Evolutionary conservation across 2,888 invertebrate genomes (phyloP).

Genomic region (Melolontha melolontha): DNA sequence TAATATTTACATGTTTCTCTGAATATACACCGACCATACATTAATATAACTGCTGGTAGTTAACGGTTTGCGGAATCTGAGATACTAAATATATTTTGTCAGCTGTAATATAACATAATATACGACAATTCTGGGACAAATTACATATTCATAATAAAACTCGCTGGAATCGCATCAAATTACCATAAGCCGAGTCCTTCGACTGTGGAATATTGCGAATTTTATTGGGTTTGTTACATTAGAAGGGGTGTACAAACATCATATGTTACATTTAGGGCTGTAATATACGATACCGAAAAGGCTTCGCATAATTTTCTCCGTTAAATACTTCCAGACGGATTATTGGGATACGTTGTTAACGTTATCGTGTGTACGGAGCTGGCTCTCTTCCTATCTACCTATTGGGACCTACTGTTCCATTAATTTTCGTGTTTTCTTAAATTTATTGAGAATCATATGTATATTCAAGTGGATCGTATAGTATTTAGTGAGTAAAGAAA

Average conservation of each 20-base stretch:
- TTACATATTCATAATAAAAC: constrained; percentile 30
- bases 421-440: too few species aligned
- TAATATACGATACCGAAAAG: neutral
- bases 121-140: constrained; percentile 26
- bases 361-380: too few species aligned
- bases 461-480: too few species aligned
- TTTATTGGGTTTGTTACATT: constrained; percentile 25
- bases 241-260: constrained; percentile 22
- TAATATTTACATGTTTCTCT: too few species aligned
- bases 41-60: too few species aligned
- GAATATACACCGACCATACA: too few species aligned
- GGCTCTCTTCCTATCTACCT: too few species aligned
- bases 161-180: constrained; percentile 20
- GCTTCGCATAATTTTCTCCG: constrained; percentile 11
- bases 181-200: constrained; percentile 20
- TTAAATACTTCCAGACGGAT: constrained; percentile 15
- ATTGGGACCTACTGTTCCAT: too few species aligned
- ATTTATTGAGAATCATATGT: too few species aligned
- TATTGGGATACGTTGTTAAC: too few species aligned
- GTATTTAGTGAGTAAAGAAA: too few species aligned
- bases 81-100: constrained; percentile 1
- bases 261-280: constrained; percentile 28
- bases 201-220: constrained; percentile 19
- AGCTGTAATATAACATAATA: constrained; percentile 16
- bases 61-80: too few species aligned